phyloP scores from a whole-genome alignment of 1,140 invertebrate genomes.

The Adoxophyes honmai region DNA sequence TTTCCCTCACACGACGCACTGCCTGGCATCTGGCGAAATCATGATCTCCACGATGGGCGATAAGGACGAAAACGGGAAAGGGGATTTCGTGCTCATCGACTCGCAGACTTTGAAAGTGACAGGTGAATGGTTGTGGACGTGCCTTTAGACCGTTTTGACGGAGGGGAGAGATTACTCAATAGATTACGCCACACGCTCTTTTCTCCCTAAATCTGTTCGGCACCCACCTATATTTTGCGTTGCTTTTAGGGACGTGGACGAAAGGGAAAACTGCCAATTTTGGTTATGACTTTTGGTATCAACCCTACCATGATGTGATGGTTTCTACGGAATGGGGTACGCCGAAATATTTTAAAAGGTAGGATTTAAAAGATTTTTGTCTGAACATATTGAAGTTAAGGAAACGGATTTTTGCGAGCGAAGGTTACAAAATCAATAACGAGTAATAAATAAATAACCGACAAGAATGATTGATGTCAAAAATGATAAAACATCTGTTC shows the following conservation, averaged over 20 bases:
- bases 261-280: slow-evolving; percentile 81
- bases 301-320: slow-evolving; percentile 95
- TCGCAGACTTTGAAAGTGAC: slow-evolving; percentile 86
- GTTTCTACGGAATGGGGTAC: slow-evolving; percentile 95
- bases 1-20: slow-evolving; percentile 95
- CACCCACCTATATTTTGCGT: not conserved
- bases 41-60: slow-evolving; percentile 97
- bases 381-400: no score
- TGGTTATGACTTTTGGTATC: slow-evolving; percentile 97
- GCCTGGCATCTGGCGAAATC: slow-evolving; percentile 92
- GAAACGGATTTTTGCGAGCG: no score
- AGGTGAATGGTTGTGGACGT: slow-evolving; percentile 64
- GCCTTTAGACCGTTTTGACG: slow-evolving; percentile 13
- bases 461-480: no score
- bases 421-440: no score
- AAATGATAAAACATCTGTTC: slow-evolving; percentile 16
- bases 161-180: slow-evolving; percentile 15
- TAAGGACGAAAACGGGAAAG: slow-evolving; percentile 86
- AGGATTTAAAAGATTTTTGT: slow-evolving; percentile 20
- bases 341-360: slow-evolving; percentile 88
- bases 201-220: not conserved
- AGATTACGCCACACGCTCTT: not conserved
- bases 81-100: slow-evolving; percentile 95
- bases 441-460: no score
- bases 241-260: slow-evolving; percentile 81